A percentile compares a stretch with the other conserved stretches of the same genome.
Conservation (phyloP, 2,888 invertebrate species). For the Philhelius pedissequus region DNA sequence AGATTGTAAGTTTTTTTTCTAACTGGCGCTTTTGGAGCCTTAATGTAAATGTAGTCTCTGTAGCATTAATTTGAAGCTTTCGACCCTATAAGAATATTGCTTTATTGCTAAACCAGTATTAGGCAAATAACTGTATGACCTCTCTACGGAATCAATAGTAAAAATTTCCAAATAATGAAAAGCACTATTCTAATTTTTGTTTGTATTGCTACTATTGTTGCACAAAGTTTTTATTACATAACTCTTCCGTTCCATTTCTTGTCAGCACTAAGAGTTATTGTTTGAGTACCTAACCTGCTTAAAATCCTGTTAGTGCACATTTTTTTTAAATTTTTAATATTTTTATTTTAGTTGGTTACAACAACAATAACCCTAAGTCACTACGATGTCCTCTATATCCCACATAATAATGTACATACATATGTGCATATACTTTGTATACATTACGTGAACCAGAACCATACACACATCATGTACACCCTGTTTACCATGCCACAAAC, state of each 20-base stretch:
- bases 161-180: not conserved
- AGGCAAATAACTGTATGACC: too few species aligned
- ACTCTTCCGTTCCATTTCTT: not conserved
- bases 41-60: too few species aligned
- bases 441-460: constrained; percentile 1
- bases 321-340: not conserved
- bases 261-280: not conserved
- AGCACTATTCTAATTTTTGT: not conserved
- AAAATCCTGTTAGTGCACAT: not conserved
- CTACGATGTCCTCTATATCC: constrained; percentile 19
- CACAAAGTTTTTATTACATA: not conserved
- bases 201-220: not conserved
- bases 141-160: too few species aligned
- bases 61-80: too few species aligned
- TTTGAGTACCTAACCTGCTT: not conserved
- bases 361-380: constrained; percentile 3
- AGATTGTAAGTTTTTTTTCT: too few species aligned
- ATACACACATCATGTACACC: not conserved
- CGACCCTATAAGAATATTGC: too few species aligned
- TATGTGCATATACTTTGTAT: not conserved
- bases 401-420: too few species aligned
- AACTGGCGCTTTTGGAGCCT: too few species aligned
- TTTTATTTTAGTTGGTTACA: not conserved
- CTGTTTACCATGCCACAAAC: constrained; percentile 43
- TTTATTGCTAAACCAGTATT: too few species aligned